Percentiles rank a stretch among this genome's conserved stretches.
phyloP scores from a whole-genome alignment of 2,888 invertebrate genomes.

The Cryptophagus acutangulus region DNA sequence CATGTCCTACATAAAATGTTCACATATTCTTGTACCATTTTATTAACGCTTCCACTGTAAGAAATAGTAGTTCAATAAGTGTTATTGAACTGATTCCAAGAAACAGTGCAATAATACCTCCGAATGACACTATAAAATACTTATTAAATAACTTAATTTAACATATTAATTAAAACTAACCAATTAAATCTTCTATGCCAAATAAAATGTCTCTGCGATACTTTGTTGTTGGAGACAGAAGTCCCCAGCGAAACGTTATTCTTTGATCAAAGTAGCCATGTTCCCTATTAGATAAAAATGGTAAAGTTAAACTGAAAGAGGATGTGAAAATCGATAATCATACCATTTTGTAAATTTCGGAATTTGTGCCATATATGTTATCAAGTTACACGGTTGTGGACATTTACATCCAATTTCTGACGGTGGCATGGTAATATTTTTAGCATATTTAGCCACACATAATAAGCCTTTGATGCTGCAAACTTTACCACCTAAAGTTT shows the following conservation, averaged over 20 bases:
- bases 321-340: conserved; percentile 11
- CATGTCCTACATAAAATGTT: too few species aligned
- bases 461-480: conserved; percentile 53
- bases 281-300: conserved; percentile 34
- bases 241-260: conserved; percentile 51
- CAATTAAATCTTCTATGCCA: conserved; percentile 60
- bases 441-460: conserved; percentile 48
- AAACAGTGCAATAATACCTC: conserved; percentile 60
- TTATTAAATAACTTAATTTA: conserved; percentile 2
- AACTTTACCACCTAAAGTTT: conserved; percentile 45
- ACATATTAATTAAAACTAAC: conserved; percentile 38
- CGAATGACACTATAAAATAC: conserved; percentile 54
- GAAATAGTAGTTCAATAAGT: conserved; percentile 56
- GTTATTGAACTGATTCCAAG: conserved; percentile 62
- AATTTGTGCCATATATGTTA: conserved; percentile 44
- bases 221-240: conserved; percentile 54
- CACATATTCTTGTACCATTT: too few species aligned
- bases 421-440: conserved; percentile 43
- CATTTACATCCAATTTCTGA: conserved; percentile 45
- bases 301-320: not conserved
- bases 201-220: conserved; percentile 59
- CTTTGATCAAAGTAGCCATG: conserved; percentile 46
- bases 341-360: conserved; percentile 46
- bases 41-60: conserved; percentile 28
- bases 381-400: conserved; percentile 47